Conservation (phyloP, 92 coral and sea anemone genomes). For the Paragorgia papillata region DNA sequence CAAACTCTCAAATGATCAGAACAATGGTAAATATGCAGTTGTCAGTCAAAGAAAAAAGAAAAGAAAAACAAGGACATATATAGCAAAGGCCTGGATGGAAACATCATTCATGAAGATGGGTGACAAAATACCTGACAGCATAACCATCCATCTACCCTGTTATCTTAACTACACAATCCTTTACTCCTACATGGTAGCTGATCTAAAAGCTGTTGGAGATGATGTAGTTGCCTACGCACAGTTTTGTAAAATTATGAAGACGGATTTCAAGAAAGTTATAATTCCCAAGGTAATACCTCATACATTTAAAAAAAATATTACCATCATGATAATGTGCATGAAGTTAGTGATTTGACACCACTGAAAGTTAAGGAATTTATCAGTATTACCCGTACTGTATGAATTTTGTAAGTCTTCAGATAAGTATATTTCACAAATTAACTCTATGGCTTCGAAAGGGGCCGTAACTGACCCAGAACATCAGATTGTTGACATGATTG, state of each 20-base stretch:
- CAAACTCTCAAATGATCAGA: background rate
- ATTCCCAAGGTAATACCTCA: constrained; percentile 48
- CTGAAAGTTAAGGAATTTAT: too few relatives aligned
- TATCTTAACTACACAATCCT: constrained; percentile 45
- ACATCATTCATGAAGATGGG: constrained; percentile 19
- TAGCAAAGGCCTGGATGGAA: constrained; percentile 29
- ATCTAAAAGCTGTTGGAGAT: constrained; percentile 4
- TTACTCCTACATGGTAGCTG: constrained; percentile 37
- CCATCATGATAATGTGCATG: too few relatives aligned
- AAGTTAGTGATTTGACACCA: too few relatives aligned
- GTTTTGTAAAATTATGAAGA: constrained; percentile 40
- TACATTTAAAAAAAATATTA: too few relatives aligned
- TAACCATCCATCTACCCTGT: constrained; percentile 52
- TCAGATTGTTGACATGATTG: too few relatives aligned
- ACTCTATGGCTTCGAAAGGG: too few relatives aligned
- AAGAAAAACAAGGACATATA: background rate
- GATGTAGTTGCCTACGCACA: constrained; percentile 43
- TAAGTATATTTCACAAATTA: too few relatives aligned
- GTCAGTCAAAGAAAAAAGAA: too few relatives aligned
- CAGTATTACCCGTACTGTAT: too few relatives aligned
- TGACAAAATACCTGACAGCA: constrained; percentile 47
- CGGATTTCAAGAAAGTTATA: constrained; percentile 50
- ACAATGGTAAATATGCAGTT: too few relatives aligned
- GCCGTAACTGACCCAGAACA: too few relatives aligned
- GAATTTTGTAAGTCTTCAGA: too few relatives aligned